Evolutionary conservation across 1,140 invertebrate species (phyloP), one percentile per base, ranked within the genome.

Genomic region (Drosophila serrata): DNA sequence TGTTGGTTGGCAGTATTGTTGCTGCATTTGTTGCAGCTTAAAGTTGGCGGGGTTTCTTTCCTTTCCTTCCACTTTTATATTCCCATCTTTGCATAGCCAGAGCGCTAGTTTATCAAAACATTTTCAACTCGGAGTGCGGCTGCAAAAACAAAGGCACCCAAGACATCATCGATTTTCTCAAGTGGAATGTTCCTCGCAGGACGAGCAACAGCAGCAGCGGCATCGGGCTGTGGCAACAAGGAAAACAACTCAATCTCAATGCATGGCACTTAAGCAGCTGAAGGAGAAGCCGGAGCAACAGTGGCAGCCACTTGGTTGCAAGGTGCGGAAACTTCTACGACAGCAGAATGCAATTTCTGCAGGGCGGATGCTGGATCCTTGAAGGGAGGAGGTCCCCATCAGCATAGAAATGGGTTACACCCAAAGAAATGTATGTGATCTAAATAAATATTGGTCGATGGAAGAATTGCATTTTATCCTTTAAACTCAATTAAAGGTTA

Each of bases 91-190:
- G 62, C 59, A 75, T 86, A 79, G 77, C 70, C 79, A 86, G 81
- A 81, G 79, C 63, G 53, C 73, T 55, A 77, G 84, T 87, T 88
- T 87, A 87, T 88, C 80, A 87, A 82, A 87, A 87, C 84, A 87
- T 88, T 87, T 86, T 88, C 84, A 87, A 87, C 76, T 87, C 76
- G 68, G 79, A 88, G 84, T 88, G 84, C 84, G 84, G 84, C 84
- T 84, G 73, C 63, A 88, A 88, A 87, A 87, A 87, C 84, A 87
- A 88, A 76, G 68, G 84, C 76, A 62, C 70, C 74, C 72, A 49
- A 46, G 75, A 65, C 79, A 80, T 87, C 84, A 88, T 87, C 84
- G 84, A 87, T 87, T 87, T 87, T 88, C 72, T 77, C 76, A 49
- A 84, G 81, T 62, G 62, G 62, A 81, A 72, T 74, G 59, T 22